phyloP scores from a whole-genome alignment of 2,113 vertebrate species.

The Tinamus guttatus region DNA sequence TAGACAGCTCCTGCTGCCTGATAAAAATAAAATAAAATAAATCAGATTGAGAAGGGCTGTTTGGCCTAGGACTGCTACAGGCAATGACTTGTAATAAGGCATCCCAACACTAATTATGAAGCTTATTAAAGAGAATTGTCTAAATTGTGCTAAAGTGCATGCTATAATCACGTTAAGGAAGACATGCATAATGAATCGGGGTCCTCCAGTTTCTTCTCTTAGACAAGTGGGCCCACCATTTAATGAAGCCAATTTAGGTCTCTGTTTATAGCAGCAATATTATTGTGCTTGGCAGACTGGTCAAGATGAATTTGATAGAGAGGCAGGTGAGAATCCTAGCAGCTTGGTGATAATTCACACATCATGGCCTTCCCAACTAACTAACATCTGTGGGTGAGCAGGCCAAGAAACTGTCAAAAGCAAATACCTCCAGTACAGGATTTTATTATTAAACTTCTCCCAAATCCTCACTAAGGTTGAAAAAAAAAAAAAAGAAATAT shows the following conservation, averaged over 20 bases:
- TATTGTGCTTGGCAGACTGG: constrained; percentile 52
- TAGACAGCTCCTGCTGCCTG: constrained; percentile 79
- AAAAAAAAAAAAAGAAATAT: constrained; percentile 28
- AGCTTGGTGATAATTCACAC: constrained; percentile 73
- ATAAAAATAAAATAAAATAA: constrained; percentile 70
- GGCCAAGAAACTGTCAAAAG: constrained; percentile 61
- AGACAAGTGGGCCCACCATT: not conserved
- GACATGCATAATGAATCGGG: not conserved
- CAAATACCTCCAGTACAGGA: constrained; percentile 41
- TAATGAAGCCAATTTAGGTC: not conserved
- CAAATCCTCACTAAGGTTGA: constrained; percentile 60
- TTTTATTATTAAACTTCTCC: constrained; percentile 73
- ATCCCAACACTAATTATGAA: constrained; percentile 77
- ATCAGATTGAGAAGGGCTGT: constrained; percentile 73
- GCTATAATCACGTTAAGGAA: constrained; percentile 40
- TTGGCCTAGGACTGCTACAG: constrained; percentile 78
- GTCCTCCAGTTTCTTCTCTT: not conserved
- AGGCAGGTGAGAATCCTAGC: constrained; percentile 75
- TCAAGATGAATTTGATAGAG: constrained; percentile 63
- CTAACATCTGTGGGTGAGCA: constrained; percentile 51
- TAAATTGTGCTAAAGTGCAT: constrained; percentile 66
- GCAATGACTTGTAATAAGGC: constrained; percentile 78
- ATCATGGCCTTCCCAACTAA: constrained; percentile 62
- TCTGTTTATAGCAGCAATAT: constrained; percentile 19
- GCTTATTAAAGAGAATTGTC: constrained; percentile 78